Evolutionary conservation across 2,113 vertebrate species (phyloP).

Genomic region (Recurvirostra avosetta): DNA sequence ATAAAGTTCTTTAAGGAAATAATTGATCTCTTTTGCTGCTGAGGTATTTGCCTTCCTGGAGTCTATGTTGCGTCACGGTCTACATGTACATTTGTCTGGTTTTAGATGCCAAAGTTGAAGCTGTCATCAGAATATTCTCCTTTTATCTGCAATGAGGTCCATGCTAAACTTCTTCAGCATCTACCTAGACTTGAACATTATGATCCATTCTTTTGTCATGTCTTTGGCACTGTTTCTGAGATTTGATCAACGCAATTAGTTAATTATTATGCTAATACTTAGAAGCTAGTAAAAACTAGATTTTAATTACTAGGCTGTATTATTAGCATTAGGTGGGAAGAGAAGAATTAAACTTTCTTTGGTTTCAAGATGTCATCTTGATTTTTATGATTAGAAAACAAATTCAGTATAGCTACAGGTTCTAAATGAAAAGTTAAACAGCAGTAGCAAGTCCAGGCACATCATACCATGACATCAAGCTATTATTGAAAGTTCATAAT

Average conservation of each 20-base stretch:
- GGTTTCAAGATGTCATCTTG: neutral
- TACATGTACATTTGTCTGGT: rapidly evolving
- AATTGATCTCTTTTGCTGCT: neutral
- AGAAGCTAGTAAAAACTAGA: neutral
- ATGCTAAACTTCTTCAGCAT: neutral
- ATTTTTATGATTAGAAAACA: neutral
- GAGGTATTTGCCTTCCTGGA: neutral
- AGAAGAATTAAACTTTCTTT: neutral
- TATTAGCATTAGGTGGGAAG: neutral
- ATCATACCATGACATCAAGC: neutral
- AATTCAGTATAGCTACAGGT: neutral
- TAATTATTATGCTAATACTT: neutral
- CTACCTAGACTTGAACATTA: neutral
- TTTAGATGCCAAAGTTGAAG: neutral
- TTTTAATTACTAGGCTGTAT: neutral
- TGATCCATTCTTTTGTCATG: neutral
- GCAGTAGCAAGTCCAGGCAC: neutral
- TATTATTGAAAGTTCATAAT: neutral
- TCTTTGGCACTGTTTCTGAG: neutral
- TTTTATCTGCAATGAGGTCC: neutral
- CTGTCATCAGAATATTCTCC: neutral
- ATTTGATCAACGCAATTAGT: neutral
- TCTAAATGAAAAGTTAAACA: neutral
- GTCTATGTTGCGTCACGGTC: neutral
- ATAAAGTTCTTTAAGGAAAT: neutral